phyloP scores from a whole-genome alignment of 2,113 vertebrate species.

The Apodemus sylvaticus region DNA sequence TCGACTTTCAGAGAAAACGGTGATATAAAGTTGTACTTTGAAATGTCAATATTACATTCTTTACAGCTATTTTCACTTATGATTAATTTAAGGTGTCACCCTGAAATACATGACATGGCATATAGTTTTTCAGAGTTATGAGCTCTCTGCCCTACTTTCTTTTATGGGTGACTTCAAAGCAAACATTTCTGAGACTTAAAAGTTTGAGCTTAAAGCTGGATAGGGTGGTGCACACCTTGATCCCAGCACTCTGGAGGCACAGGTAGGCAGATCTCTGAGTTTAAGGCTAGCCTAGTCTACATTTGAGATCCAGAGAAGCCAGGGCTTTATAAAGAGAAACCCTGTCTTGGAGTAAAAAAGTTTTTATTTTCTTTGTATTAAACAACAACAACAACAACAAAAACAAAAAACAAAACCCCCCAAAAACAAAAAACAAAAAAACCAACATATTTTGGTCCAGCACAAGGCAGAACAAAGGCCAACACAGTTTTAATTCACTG shows the following conservation, averaged over 20 bases:
- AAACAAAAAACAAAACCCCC: background rate
- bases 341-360: background rate
- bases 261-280: background rate
- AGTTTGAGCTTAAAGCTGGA: slow-evolving; percentile 20
- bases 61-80: slow-evolving; percentile 60
- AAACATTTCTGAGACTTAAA: background rate
- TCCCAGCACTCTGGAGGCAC: background rate
- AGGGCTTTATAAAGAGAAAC: background rate
- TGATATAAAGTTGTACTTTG: slow-evolving; percentile 53
- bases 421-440: background rate
- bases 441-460: background rate
- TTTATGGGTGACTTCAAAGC: slow-evolving; percentile 30
- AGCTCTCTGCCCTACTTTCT: background rate
- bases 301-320: background rate
- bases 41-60: slow-evolving; percentile 59
- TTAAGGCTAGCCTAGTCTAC: background rate
- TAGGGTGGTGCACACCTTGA: background rate
- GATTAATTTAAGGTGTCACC: slow-evolving; percentile 70
- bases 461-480: background rate
- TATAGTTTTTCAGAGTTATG: slow-evolving; percentile 64
- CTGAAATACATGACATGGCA: slow-evolving; percentile 26
- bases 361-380: slow-evolving; percentile 49
- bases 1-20: slow-evolving; percentile 50
- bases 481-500: background rate
- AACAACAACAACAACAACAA: background rate